These are phyloP conservation scores for Sylvilagus bachmani DNA, from an alignment of 2,113 vertebrate species.

Conservation along the genomic window DNA sequence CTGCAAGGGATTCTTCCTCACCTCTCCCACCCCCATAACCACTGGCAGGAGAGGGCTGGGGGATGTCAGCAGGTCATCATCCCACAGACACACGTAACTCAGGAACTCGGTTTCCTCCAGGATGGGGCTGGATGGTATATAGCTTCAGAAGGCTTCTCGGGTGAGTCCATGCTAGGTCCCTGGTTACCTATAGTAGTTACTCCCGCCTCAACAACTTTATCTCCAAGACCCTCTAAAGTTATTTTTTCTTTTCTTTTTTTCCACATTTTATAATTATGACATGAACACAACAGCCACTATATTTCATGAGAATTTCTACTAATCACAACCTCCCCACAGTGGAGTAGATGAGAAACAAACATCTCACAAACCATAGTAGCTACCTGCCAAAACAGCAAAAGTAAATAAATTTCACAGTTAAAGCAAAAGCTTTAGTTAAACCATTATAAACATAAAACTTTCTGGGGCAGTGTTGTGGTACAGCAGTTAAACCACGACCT, in stretches of 20 bases:
- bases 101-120: background rate
- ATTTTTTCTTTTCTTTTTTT: background rate
- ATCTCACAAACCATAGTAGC: background rate
- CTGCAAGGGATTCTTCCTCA: background rate
- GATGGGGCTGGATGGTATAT: no score
- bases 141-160: background rate
- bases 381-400: background rate
- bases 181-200: background rate
- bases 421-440: conserved; percentile 28
- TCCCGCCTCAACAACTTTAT: background rate
- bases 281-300: background rate
- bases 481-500: no score
- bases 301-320: background rate
- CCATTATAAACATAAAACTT: background rate
- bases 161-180: background rate
- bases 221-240: background rate
- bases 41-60: background rate
- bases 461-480: no score
- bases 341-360: conserved; percentile 5
- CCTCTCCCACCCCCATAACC: background rate
- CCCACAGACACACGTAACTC: background rate
- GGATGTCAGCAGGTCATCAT: background rate
- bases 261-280: background rate
- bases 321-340: background rate
- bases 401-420: background rate